These are phyloP conservation scores for Jordanella pulchra DNA, from an alignment of 2,797 vertebrate genomes.

Conservation along the genomic window DNA sequence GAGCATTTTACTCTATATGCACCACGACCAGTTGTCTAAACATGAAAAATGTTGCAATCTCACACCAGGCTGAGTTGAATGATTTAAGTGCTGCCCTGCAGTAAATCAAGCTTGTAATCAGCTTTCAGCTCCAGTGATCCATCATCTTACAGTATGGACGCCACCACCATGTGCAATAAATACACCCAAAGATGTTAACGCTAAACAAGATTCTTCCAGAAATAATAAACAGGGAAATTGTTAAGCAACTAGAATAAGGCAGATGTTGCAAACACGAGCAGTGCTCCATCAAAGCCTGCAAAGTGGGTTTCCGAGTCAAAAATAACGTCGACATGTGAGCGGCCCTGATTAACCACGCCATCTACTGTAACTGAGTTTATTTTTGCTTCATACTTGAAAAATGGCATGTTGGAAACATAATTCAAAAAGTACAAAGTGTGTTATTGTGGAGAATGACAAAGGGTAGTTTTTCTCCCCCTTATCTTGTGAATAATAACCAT, in stretches of 20 bases:
- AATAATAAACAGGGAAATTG: conserved; percentile 77
- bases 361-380: conserved; percentile 62
- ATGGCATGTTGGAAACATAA: conserved; percentile 59
- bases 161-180: conserved; percentile 79
- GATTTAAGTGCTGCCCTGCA: conserved; percentile 98
- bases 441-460: conserved; percentile 67
- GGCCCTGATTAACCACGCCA: conserved; percentile 66
- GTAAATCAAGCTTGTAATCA: conserved; percentile 99
- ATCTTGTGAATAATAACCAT: conserved; percentile 61
- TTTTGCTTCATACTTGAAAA: conserved; percentile 71
- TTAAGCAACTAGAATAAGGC: conserved; percentile 70
- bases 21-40: conserved; percentile 91
- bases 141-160: conserved; percentile 88
- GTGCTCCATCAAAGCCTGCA: conserved; percentile 88
- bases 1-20: conserved; percentile 56
- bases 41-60: conserved; percentile 95
- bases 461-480: conserved; percentile 64
- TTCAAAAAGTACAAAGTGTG: conserved; percentile 73
- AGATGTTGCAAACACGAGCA: conserved; percentile 84
- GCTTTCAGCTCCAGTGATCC: conserved; percentile 97
- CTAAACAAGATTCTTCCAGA: conserved; percentile 79
- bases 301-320: conserved; percentile 70
- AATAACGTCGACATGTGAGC: conserved; percentile 70
- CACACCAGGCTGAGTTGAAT: conserved; percentile 97
- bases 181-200: conserved; percentile 80